Evolutionary conservation across 2,113 vertebrate species (phyloP), one percentile per base, ranked within the genome.

Genomic region (Pelecanus crispus): DNA sequence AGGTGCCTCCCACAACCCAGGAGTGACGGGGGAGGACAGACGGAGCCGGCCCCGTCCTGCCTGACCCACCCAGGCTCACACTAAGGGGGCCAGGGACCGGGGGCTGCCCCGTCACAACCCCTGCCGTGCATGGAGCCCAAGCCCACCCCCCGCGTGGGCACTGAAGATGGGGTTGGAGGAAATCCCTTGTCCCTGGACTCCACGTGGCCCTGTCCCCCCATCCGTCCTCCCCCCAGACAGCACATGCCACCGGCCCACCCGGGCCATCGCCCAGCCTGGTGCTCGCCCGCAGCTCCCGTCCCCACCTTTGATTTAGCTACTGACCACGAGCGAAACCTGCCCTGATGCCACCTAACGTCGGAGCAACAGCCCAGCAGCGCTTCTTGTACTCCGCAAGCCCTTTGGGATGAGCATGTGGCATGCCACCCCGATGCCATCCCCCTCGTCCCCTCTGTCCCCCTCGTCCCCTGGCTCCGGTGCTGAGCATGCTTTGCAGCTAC

Each of bases 201-300:
- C 29, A 10, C 0, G 0, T 44, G 26, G 25, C 80, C 58, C 47
- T 68, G 67, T 50, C 11, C 26, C 31, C 26, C 8, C 1, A 2
- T 18, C 18, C 4, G 1, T 13, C 56, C 42, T 52, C 25, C 14
- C 5, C 52, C 13, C 0, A 1, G 59, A 38, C 90, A 75, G 52
- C 44, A 45, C 16, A 11, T 1, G 2, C 38, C 71, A 38, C 42
- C 1, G 1, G 25, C 14, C 50, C 74, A 13, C 18, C n/a, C 36
- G 36, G 20, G 40, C 72, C 66, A 24, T 3, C 1, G 1, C 49
- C 58, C 84, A 77, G 77, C 71, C 80, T 2, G 0, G 65, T 11
- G 61, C 47, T 40, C 1, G 0, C 85, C 67, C 2, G 0, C 85
- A 90, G 78, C 42, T 53, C 28, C 62, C 0, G 0, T 13, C 34